Conservation (phyloP, 1,140 invertebrate species). For the Platorchestia sp. region DNA sequence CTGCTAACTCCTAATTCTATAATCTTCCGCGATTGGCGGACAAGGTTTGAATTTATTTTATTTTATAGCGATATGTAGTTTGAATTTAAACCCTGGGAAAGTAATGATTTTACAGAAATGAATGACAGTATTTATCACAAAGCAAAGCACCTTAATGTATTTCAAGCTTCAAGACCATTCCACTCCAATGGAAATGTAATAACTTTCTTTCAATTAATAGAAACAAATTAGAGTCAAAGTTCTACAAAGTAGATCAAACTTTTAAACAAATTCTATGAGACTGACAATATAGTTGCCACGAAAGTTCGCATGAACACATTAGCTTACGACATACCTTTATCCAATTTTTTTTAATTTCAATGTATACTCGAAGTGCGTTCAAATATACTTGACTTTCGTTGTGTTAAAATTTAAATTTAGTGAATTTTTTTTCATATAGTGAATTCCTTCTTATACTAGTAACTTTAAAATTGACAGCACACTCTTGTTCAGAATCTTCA, state of each 20-base stretch:
- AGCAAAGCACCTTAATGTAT: not conserved
- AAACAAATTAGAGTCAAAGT: not conserved
- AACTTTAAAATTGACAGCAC: no score
- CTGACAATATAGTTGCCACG: not conserved
- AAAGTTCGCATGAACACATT: not conserved
- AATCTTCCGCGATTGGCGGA: not conserved
- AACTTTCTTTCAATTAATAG: not conserved
- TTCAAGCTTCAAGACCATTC: not conserved
- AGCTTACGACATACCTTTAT: no score
- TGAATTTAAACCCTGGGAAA: not conserved
- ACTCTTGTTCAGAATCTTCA: no score
- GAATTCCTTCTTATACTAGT: no score
- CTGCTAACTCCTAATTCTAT: not conserved
- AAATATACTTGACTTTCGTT: no score
- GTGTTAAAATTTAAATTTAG: no score
- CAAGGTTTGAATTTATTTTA: not conserved
- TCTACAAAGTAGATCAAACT: not conserved
- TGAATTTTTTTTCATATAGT: no score
- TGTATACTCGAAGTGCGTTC: no score
- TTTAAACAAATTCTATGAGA: no score
- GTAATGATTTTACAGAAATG: not conserved
- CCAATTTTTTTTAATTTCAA: no score
- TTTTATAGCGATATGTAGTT: not conserved
- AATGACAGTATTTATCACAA: not conserved
- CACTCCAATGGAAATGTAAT: not conserved